Evolutionary conservation across 2,888 invertebrate species (phyloP), one percentile per base, ranked within the genome.

Genomic region (Criorhina ranunculi): DNA sequence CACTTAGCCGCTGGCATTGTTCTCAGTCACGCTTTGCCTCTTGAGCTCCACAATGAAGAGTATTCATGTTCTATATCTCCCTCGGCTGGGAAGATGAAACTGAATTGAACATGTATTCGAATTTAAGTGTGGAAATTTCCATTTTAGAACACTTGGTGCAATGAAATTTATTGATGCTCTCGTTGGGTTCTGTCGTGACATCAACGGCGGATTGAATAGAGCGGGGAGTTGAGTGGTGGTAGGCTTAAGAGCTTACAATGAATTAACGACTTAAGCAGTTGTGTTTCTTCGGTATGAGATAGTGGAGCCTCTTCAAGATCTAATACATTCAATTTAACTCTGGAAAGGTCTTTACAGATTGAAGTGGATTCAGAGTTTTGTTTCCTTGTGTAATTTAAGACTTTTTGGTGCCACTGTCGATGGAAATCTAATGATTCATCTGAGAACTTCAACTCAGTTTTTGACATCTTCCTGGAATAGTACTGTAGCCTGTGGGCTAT

Each of bases 11-110:
- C 12, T 57, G 33, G 55, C 55, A 33, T 33, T 69, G 19, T 69
- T 55, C 55, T 33, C 55, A 69, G 55, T 55, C 67, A 69, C 67
- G 55, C 42, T 69, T 31, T 33, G 5, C 19, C 42, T 3, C 67
- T 69, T 55, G 33, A 69, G 19, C 24, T 8, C 2, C n/a, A 8
- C n/a, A 17, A 19, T n/a, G 24, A 40, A 24, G 24, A 7, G 40
- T 5, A 57, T n/a, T 17, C 0, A 12, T 40, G 11, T 46, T 46
- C 29, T 49, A 49, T 5, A 24, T 24, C 24, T 24, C 53, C 33
- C 8, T 15, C 15, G 33, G 0, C 29, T 11, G 31, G 51, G 24
- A 12, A n/a, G 51, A 51, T 46, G 19, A 31, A 24, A 49, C n/a
- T 49, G 29, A 24, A 49, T 6, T 49, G 29, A 49, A 24, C 49